Evolutionary conservation across 1,140 invertebrate genomes (phyloP).

Genomic region (Nixonia krombeini): DNA sequence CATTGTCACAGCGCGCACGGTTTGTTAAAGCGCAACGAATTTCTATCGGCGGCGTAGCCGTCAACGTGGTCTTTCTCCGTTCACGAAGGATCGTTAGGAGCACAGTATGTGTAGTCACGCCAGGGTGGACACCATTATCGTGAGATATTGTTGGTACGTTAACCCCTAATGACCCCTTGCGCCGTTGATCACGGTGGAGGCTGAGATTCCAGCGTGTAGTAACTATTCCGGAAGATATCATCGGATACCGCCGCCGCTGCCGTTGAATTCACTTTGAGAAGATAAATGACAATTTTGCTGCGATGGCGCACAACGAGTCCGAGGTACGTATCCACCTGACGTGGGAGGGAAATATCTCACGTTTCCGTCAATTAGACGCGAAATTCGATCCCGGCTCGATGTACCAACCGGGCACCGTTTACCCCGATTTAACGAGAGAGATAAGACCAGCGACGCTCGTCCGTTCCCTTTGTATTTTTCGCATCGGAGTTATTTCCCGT

Average conservation of each 20-base stretch:
- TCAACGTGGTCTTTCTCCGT: conserved; percentile 32
- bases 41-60: conserved; percentile 16
- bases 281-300: conserved; percentile 40
- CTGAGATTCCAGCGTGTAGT: conserved; percentile 39
- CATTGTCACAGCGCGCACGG: conserved; percentile 1
- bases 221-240: conserved; percentile 50
- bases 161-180: conserved; percentile 45
- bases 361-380: too few species aligned
- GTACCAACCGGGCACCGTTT: too few species aligned
- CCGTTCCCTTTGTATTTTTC: too few species aligned
- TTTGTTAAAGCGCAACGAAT: conserved; percentile 42
- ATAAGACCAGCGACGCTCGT: too few species aligned
- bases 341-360: background rate
- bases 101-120: conserved; percentile 41
- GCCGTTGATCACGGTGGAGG: conserved; percentile 39
- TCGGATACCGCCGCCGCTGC: conserved; percentile 29
- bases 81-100: conserved; percentile 45
- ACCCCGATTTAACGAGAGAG: too few species aligned
- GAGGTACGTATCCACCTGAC: conserved; percentile 11
- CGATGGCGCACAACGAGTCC: background rate
- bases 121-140: conserved; percentile 49
- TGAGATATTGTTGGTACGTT: conserved; percentile 51
- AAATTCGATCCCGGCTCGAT: too few species aligned
- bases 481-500: too few species aligned
- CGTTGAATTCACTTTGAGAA: conserved; percentile 24